Base-by-base conservation (phyloP, 2,888 invertebrate species). In the Lochmaea capreae region DNA sequence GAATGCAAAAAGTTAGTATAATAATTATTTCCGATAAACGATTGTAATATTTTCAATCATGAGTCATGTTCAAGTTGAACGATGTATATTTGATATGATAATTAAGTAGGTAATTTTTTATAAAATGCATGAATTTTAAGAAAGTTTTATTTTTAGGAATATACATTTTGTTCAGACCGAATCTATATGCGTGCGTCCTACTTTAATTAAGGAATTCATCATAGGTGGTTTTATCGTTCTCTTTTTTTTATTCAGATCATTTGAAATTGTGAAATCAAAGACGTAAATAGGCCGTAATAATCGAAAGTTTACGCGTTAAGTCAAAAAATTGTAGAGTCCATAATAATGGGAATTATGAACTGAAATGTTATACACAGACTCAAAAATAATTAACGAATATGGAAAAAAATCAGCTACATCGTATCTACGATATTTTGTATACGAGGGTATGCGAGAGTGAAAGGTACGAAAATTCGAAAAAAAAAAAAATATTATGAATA, bases 101-200 rank as follows among this genome's bases (percentile, higher is more conserved):
- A 49, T 14, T 11, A 49, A 14, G 46, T 49, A 49, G 12, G 12
- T 49, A 49, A 9, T 1, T 14, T 49, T 49, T 42, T 49, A 1
- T 14, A 49, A 4, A 49, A 14, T 49, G 46, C 46, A 49, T 49
- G 46, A 11, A 49, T 49, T 12, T 49, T 49, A 49, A 49, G 46
- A 49, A 49, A 49, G 46, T 49, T 49, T 49, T 49, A 14, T 49
- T 49, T 49, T 49, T 49, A 49, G 14, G 46, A 49, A 49, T 49
- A 9, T 49, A 9, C 46, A 14, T 49, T 49, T 49, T 11, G 4
- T 49, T 49, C 4, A 11, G 11, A 49, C 1, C 46, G 46, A 4
- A 12, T 49, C 12, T 49, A 49, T 49, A 9, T 49, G 46, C 46
- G 46, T 49, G 46, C 14, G 46, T 12, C 1, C 46, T 49, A 49